These are phyloP conservation scores for Pyrocoelia pectoralis DNA, from an alignment of 2,888 invertebrate genomes.

Conservation along the genomic window DNA sequence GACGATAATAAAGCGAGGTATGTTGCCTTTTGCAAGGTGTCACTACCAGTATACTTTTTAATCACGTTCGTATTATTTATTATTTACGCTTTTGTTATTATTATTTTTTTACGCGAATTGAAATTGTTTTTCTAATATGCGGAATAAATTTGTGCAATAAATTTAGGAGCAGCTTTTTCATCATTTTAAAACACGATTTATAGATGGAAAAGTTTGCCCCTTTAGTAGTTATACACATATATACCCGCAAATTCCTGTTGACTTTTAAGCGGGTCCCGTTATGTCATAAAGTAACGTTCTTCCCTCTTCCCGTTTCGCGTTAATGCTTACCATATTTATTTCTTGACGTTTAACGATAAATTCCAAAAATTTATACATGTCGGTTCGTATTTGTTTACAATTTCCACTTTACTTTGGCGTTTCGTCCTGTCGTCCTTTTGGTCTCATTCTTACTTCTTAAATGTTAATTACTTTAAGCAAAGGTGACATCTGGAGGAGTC, in stretches of 20 bases:
- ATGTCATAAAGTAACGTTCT: constrained; percentile 26
- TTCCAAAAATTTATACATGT: constrained; percentile 13
- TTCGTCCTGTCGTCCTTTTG: background rate
- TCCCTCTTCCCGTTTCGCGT: constrained; percentile 8
- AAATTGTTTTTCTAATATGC: constrained; percentile 22
- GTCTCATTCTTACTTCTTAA: constrained; percentile 7
- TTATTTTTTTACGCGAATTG: constrained; percentile 28
- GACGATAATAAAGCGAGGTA: constrained; percentile 40
- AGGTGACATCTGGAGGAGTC: constrained; percentile 32
- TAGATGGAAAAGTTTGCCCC: constrained; percentile 11
- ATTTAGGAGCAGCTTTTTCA: background rate
- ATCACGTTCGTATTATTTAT: constrained; percentile 43
- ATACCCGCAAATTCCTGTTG: constrained; percentile 21
- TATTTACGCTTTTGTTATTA: constrained; percentile 37
- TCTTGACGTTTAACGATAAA: constrained; percentile 26
- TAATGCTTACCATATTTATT: constrained; percentile 32
- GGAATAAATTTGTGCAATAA: constrained; percentile 3
- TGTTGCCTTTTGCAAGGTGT: constrained; percentile 41
- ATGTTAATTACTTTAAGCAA: constrained; percentile 25
- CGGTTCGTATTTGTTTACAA: background rate
- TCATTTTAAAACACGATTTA: constrained; percentile 12
- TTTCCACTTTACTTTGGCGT: background rate
- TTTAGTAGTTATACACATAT: constrained; percentile 16
- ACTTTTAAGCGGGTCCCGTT: constrained; percentile 25
- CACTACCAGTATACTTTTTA: constrained; percentile 46